Conservation (phyloP, 2,888 invertebrate genomes). For the Hydroisotoma schaefferi region DNA sequence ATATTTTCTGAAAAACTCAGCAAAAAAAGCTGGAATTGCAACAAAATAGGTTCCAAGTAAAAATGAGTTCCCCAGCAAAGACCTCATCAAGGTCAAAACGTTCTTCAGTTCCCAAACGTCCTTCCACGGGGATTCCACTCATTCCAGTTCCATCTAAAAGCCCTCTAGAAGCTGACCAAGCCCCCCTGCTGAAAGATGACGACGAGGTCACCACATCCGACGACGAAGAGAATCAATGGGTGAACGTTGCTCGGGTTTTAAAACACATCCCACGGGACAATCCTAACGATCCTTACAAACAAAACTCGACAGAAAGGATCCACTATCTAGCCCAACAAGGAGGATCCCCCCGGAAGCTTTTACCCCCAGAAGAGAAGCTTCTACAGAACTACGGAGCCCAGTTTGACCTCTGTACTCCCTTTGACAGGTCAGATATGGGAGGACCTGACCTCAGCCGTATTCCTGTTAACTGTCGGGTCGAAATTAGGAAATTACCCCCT, state of each 20-base stretch:
- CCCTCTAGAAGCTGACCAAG: too few relatives aligned
- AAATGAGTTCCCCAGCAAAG: too few relatives aligned
- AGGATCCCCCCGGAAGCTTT: not conserved
- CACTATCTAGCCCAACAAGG: conserved; percentile 3
- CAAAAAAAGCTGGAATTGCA: too few relatives aligned
- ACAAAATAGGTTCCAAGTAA: too few relatives aligned
- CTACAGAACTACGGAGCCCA: conserved; percentile 31
- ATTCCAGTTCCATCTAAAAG: too few relatives aligned
- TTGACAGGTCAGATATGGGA: conserved; percentile 22
- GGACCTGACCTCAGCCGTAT: conserved; percentile 6
- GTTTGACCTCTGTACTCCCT: conserved; percentile 28
- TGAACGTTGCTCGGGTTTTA: conserved; percentile 17
- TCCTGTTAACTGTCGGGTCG: conserved; percentile 12
- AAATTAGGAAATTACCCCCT: conserved; percentile 30
- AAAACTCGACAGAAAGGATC: conserved; percentile 18
- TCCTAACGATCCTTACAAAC: conserved; percentile 34
- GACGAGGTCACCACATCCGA: conserved; percentile 23
- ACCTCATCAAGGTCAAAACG: too few relatives aligned
- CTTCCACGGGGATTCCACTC: too few relatives aligned
- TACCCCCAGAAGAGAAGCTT: conserved; percentile 7
- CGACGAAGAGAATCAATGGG: conserved; percentile 19
- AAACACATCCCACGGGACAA: conserved; percentile 28
- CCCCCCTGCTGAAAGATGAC: too few relatives aligned
- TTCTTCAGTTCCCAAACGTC: too few relatives aligned
- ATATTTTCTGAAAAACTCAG: too few relatives aligned